phyloP scores from a whole-genome alignment of 2,113 vertebrate genomes.

The Poeciliopsis occidentalis region DNA sequence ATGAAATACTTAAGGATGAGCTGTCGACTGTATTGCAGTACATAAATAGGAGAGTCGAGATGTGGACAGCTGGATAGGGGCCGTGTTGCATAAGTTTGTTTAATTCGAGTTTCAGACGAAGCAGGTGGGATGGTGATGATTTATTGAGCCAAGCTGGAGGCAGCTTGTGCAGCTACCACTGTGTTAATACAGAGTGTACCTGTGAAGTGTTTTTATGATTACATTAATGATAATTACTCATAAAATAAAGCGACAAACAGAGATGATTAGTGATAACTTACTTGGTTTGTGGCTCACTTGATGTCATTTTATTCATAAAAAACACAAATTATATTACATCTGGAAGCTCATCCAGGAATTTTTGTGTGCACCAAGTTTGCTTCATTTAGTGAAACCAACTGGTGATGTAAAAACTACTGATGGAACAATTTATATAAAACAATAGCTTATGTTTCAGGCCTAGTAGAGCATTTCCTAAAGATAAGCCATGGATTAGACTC shows the following conservation, averaged over 20 bases:
- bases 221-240: conserved; percentile 4
- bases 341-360: neutral
- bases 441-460: too few species aligned
- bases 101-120: conserved; percentile 31
- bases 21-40: neutral
- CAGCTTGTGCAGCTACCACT: conserved; percentile 24
- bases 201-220: conserved; percentile 28
- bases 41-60: conserved; percentile 4
- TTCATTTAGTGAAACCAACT: neutral
- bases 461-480: too few species aligned
- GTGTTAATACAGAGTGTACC: conserved; percentile 33
- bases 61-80: conserved; percentile 39
- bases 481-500: too few species aligned
- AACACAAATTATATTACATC: neutral
- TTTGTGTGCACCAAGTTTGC: neutral
- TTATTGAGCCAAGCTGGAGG: conserved; percentile 41
- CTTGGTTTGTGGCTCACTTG: neutral
- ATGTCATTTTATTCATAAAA: neutral
- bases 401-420: neutral
- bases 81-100: conserved; percentile 17
- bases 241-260: conserved; percentile 10
- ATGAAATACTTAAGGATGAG: neutral
- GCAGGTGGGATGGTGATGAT: conserved; percentile 47
- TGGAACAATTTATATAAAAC: neutral
- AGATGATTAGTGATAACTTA: neutral